Evolutionary conservation across 2,888 invertebrate genomes (phyloP), one percentile per base, ranked within the genome.

Genomic region (Leptopilina myrica): DNA sequence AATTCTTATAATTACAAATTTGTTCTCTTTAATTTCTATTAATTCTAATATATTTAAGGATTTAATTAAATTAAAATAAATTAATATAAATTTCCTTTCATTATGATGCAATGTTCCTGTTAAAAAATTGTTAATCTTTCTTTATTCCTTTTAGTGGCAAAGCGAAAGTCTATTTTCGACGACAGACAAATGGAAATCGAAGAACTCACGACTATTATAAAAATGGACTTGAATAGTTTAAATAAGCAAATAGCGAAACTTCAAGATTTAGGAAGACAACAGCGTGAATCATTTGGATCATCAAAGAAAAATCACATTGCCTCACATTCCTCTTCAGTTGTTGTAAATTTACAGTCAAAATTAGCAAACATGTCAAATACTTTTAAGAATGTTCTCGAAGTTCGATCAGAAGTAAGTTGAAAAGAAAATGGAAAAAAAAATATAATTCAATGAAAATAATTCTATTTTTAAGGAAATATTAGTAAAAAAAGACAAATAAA

Each of bases 331-430:
- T 97, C 97, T 69, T 98, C 97, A 90, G 97, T 98, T 83, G 98
- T 98, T 9, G 94, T 98, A 81, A 96, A 98, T 6, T 92, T 98
- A 81, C 98, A 98, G 93, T 98, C 99, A 1, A 97, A 98, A 91
- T 93, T 99, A 85, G 99, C 99, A 53, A 96, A 96, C 82, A 99
- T 99, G 97, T 99, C 99, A 69, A 98, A 97, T 84, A 97, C 98
- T 89, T 99, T 99, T 91, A 99, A 99, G 92, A 97, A 96, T 93
- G 98, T 99, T 69, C 94, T 99, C 79, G 99, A 99, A 95, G 97
- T 99, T 26, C 94, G 99, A 87, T 99, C 99, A 15, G 98, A 99
- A 94, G 95, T 94, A 88, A 83, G 33, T 33, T 33, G 5, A 3
- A 84, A 86, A 66, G 20, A 66, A 33, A 14, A 46, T 33, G 11